Evolutionary conservation across 2,888 invertebrate species (phyloP).

Genomic region (Glyphotaelius pellucidus): DNA sequence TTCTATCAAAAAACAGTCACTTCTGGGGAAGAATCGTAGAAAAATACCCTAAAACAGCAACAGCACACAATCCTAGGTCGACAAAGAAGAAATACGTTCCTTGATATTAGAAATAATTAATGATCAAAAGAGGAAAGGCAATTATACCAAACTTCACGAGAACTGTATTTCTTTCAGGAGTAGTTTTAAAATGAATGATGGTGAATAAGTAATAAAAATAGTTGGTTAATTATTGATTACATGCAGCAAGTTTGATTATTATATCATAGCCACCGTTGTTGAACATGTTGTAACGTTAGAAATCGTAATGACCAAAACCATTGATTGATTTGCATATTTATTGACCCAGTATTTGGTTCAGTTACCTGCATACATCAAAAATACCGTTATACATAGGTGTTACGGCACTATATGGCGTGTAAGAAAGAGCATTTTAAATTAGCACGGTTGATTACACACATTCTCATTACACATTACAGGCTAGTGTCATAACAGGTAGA

Average conservation of each 20-base stretch:
- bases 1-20: not conserved
- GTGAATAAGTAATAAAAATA: not conserved
- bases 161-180: too few relatives aligned
- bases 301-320: conserved; percentile 27
- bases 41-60: too few relatives aligned
- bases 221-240: not conserved
- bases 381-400: not conserved
- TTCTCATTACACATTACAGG: not conserved
- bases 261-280: not conserved
- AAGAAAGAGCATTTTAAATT: conserved; percentile 14
- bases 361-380: conserved; percentile 11
- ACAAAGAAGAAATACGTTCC: too few relatives aligned
- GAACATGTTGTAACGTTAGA: not conserved
- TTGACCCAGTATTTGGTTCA: conserved; percentile 15
- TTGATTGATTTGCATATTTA: conserved; percentile 27
- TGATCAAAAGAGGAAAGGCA: too few relatives aligned
- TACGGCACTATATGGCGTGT: not conserved
- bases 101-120: too few relatives aligned
- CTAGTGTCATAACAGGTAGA: conserved; percentile 25
- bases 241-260: not conserved
- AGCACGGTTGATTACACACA: conserved; percentile 21
- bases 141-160: too few relatives aligned
- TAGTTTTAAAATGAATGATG: too few relatives aligned
- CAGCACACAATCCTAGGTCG: too few relatives aligned
- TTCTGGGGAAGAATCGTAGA: too few relatives aligned